Base-by-base conservation (phyloP, 1,140 invertebrate genomes). In the honey bee (Apis mellifera) region DNA sequence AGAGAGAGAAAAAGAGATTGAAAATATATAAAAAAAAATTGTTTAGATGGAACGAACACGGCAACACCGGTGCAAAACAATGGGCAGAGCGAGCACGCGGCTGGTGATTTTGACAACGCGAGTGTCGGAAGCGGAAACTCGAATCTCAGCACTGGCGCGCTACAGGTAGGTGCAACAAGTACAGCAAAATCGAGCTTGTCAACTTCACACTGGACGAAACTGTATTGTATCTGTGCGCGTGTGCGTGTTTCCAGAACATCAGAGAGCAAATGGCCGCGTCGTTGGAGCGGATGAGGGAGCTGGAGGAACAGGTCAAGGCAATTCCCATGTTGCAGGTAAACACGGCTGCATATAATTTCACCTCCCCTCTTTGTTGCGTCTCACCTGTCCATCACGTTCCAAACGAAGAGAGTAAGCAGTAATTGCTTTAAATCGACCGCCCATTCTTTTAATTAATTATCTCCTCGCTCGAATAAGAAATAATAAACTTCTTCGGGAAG, bases 291-390 rank as follows among this genome's bases (percentile, higher is more conserved):
- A 96, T 98, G 93, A 96, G 95, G 90, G 96, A 98, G 89, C 93
- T 98, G 81, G 97, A 98, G 93, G 97, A 97, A 91, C 96, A 97
- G 94, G 96, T 97, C 26, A 98, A 97, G 94, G 92, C 95, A 57
- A 96, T 98, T 92, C 97, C 97, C n/a, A 95, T 96, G 87, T 93
- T 98, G 72, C 96, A 98, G 95, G 97, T 97, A 90, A 93, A 86
- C 78, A 80, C 71, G 62, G 57, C 59, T 57, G 57, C 50, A 48
- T n/a, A 19, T 42, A 21, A 59, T 82, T 68, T 75, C 26, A 12
- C 23, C 17, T n/a, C 12, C 13, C 15, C 70, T 54, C 21, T n/a
- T n/a, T n/a, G 1, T 5, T 5, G n/a, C 69, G 11, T 60, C 21
- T 74, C 26, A 48, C 12, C n/a, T 23, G n/a, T 23, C 1, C 21